Evolutionary conservation across 2,113 vertebrate genomes (phyloP).

Genomic region (Empidonax traillii): DNA sequence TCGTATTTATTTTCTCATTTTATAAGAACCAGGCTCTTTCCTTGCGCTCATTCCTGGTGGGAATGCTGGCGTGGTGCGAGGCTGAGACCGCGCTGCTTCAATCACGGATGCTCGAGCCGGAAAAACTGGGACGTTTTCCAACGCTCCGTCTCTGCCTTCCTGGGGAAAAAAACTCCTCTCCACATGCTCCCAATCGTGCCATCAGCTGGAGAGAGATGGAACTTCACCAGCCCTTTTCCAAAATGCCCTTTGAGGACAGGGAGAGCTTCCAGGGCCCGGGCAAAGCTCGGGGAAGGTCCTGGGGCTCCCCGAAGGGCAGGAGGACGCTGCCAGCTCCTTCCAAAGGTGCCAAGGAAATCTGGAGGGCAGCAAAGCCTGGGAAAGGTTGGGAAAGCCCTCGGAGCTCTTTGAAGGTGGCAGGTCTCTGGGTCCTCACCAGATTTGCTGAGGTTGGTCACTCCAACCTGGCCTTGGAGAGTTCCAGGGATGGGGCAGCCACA

Average conservation of each 20-base stretch:
- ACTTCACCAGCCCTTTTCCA: not conserved
- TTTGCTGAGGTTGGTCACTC: not conserved
- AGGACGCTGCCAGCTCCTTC: not conserved
- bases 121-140: not conserved
- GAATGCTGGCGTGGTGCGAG: not conserved
- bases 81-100: not conserved
- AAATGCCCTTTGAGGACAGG: fast-evolving
- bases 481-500: not conserved
- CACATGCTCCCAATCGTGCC: not conserved
- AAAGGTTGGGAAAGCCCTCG: not conserved
- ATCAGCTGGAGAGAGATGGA: not conserved
- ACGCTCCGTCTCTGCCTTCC: not conserved
- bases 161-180: not conserved
- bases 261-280: fast-evolving
- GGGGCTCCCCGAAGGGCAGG: not conserved
- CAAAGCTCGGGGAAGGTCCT: fast-evolving
- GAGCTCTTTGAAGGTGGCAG: not conserved
- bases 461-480: not conserved
- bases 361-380: not conserved
- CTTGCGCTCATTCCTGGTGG: not conserved
- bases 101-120: not conserved
- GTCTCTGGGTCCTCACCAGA: not conserved
- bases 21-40: slow-evolving; percentile 32
- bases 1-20: slow-evolving; percentile 10
- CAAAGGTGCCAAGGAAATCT: not conserved